These are phyloP conservation scores for Coccyzus lansbergi DNA, from an alignment of 2,797 vertebrate species.

Conservation along the genomic window DNA sequence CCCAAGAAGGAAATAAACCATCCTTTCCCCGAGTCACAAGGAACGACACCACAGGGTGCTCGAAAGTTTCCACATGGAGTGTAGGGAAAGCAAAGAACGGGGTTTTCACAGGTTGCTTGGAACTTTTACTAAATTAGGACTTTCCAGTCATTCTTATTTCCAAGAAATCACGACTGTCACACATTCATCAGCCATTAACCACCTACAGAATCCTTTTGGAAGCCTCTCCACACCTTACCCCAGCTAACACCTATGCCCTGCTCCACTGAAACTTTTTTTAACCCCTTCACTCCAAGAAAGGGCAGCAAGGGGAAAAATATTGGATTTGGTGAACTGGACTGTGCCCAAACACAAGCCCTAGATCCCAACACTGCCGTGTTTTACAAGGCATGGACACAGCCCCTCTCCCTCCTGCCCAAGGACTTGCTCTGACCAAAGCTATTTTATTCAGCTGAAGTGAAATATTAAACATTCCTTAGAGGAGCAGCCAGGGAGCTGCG, in stretches of 20 bases:
- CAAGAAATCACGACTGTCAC: background rate
- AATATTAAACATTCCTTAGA: no score
- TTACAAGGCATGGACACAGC: accelerated
- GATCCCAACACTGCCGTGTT: accelerated
- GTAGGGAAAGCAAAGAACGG: accelerated
- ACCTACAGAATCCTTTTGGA: background rate
- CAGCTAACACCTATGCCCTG: accelerated
- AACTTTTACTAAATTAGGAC: background rate
- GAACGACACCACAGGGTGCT: background rate
- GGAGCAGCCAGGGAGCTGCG: background rate
- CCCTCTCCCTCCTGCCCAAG: accelerated
- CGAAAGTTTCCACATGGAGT: background rate
- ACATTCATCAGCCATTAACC: accelerated
- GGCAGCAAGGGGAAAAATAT: background rate
- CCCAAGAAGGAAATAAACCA: background rate
- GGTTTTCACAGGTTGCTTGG: accelerated
- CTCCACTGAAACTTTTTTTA: accelerated
- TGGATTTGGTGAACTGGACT: accelerated
- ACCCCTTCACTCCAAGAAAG: accelerated
- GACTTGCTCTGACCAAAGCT: no score
- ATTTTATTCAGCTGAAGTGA: no score
- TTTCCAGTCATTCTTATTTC: background rate
- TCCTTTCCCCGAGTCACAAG: background rate
- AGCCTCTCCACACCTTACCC: accelerated
- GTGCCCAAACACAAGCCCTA: background rate